Evolutionary conservation across 92 coral and sea anemone species (phyloP), one percentile per base, ranked within the genome.

Genomic region (Epizoanthus scotinus): DNA sequence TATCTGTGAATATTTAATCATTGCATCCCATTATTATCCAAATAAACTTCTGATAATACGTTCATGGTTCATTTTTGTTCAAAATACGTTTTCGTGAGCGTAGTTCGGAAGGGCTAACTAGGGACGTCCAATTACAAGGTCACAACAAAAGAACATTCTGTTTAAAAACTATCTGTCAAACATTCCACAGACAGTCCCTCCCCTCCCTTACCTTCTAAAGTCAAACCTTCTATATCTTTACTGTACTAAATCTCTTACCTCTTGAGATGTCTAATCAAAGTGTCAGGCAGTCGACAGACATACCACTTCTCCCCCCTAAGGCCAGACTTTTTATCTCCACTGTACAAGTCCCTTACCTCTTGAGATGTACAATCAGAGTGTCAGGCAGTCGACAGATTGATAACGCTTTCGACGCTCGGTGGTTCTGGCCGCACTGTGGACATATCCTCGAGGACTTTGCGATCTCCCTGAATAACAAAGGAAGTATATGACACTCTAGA

Each of bases 351-450:
- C 20, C 54, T 65, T 78, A 87, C 91, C 88, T 83, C 70, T 78
- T 91, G 8, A 88, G 91, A 67, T 90, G 93, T 55, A 90, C 80
- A 38, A 90, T 83, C 24, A 90, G 93, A 13, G 90, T 90, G 64
- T 90, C 93, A n/a, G 97, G 97, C 44, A 83, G 85, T 19, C 87
- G 89, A 47, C 87, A 87, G 38, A 92, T 50, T 5, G 89, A 75
- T 72, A 87, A 40, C 0, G 89, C 40, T 73, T 92, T 92, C 56
- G 89, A 83, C 8, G 88, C 93, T 84, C 64, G 62, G 71, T 88
- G 72, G 68, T 87, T 85, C 58, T 84, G 66, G n/a, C 58, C 78
- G 72, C 97, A 92, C 20, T 84, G 71, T 21, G 90, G 89, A 67
- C 97, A 92, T 29, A 78, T 36, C 87, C 91, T 86, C 75, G 89